Conservation (phyloP, 2,113 vertebrate species). For the Callocephalon fimbriatum region DNA sequence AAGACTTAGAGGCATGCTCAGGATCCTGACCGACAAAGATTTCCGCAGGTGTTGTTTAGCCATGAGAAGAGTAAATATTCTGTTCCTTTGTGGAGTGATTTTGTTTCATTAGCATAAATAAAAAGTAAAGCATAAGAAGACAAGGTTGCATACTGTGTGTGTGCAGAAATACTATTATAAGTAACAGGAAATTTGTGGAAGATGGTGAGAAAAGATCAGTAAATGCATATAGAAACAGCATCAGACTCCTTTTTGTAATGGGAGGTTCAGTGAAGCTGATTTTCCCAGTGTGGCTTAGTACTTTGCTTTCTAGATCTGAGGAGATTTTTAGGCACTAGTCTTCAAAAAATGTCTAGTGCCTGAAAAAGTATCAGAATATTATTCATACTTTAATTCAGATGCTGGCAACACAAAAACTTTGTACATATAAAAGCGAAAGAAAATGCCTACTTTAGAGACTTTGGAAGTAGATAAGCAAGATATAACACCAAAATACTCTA, state of each 20-base stretch:
- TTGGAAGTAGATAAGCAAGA: neutral
- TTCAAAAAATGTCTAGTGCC: neutral
- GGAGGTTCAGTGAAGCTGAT: neutral
- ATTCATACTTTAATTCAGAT: neutral
- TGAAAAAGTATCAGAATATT: neutral
- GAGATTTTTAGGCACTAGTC: neutral
- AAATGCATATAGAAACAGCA: neutral
- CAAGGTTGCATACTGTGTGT: constrained; percentile 34
- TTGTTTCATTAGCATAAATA: constrained; percentile 56
- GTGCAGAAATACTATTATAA: constrained; percentile 54
- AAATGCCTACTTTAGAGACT: neutral
- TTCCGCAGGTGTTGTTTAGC: constrained; percentile 55
- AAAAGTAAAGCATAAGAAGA: constrained; percentile 61
- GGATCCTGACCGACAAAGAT: constrained; percentile 42
- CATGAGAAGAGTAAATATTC: constrained; percentile 40
- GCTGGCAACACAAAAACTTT: neutral
- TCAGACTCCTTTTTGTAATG: neutral
- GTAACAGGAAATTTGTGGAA: constrained; percentile 24
- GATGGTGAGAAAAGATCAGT: constrained; percentile 1
- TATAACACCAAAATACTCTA: neutral
- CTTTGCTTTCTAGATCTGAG: neutral
- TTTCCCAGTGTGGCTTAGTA: neutral
- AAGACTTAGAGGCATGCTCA: constrained; percentile 30
- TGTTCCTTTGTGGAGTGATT: constrained; percentile 4
- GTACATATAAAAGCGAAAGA: neutral